Base-by-base conservation (phyloP, 2,888 invertebrate species). In the Creontiades dilutus region DNA sequence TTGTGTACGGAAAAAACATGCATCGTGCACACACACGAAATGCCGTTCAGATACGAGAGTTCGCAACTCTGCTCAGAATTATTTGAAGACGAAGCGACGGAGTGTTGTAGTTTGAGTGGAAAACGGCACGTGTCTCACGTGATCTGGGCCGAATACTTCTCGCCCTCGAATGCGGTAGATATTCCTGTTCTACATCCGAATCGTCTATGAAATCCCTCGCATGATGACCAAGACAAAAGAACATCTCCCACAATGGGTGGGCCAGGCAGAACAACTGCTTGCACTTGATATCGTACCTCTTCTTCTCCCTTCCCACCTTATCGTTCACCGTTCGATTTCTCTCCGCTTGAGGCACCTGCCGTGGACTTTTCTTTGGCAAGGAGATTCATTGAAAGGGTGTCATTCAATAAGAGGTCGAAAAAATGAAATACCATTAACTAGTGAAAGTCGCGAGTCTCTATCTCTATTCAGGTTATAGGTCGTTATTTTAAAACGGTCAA, bases 221-320 rank as follows among this genome's bases (percentile, higher is more conserved):
- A 57, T 57, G 57, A 57, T 57, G 16, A 7, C 16, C 57, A n/a
- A 57, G 57, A 57, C 57, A 57, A 57, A n/a, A 57, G 57, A 57
- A n/a, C n/a, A n/a, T n/a, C 14, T 12, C 16, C n/a, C 57, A 57
- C 57, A 57, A 57, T 57, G 57, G 57, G 57, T 57, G 57, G 57
- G 16, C 57, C 57, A 7, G n/a, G 5, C 14, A n/a, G n/a, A 57
- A 57, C n/a, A 57, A 57, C 57, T 57, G 5, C n/a, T 57, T 57
- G 19, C n/a, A 57, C 57, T 57, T 57, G n/a, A 57, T 57, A 57
- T 57, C n/a, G 19, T n/a, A 57, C n/a, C n/a, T n/a, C n/a, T n/a
- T 57, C n/a, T 16, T 5, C 5, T n/a, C n/a, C 16, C 57, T 57
- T 57, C n/a, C n/a, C 3, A 37, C 7, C 37, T 37, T 7, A 37